Percentiles rank a stretch among this genome's conserved stretches.
These are phyloP conservation scores for Sebastes kiyomatsui DNA, from an alignment of 2,797 vertebrate species.

Conservation along the genomic window DNA sequence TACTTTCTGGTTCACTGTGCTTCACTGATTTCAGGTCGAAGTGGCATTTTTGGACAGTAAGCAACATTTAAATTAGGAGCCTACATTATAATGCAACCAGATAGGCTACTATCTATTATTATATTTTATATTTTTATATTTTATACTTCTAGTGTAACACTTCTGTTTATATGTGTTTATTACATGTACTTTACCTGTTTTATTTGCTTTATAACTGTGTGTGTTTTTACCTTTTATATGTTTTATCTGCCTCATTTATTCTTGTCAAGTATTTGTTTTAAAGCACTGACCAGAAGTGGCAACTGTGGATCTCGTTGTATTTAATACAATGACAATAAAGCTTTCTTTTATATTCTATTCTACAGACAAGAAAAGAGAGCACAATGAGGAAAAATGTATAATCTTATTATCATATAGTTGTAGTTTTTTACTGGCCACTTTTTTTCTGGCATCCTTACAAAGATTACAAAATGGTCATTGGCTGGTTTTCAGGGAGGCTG, in stretches of 20 bases:
- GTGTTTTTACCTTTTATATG: no score
- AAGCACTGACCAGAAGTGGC: no score
- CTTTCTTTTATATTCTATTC: no score
- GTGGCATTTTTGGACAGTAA: slow-evolving; percentile 14
- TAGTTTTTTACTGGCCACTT: not conserved
- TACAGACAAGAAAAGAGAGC: not conserved
- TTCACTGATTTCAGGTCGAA: slow-evolving; percentile 34
- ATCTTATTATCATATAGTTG: not conserved
- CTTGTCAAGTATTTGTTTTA: no score
- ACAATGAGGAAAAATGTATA: not conserved
- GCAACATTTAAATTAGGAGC: not conserved
- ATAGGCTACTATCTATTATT: not conserved
- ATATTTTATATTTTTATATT: no score
- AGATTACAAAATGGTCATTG: slow-evolving; percentile 36
- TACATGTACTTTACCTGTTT: no score
- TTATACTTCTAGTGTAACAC: no score
- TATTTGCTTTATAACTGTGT: no score
- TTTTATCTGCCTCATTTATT: no score
- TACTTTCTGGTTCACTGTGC: slow-evolving; percentile 40
- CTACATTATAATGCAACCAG: slow-evolving; percentile 20
- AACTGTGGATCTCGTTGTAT: no score
- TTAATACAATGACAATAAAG: no score
- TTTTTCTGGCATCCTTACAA: slow-evolving; percentile 5
- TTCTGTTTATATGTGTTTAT: no score
- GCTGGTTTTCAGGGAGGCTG: slow-evolving; percentile 27